Base-by-base conservation (phyloP, 2,888 invertebrate species). In the Apamea crenata region DNA sequence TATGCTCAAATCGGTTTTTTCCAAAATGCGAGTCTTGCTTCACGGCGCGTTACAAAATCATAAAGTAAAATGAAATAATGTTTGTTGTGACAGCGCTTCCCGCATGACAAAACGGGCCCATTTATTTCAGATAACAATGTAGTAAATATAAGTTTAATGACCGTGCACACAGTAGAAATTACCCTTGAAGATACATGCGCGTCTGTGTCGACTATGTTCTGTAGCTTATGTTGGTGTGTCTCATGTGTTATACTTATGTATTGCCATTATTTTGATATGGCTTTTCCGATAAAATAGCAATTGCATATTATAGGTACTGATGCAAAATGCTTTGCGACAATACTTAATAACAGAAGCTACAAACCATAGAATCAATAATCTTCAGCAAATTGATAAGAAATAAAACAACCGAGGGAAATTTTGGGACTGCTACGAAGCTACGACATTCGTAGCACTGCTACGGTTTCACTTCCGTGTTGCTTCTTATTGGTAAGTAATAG, bases 81-180 rank as follows among this genome's bases (percentile, higher is more conserved):
- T 95, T 95, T 96, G 96, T 96, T 96, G 95, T 96, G 96, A 96
- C 96, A 96, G 94, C 91, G 94, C 93, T 94, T 94, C 94, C 95
- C 95, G 95, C 95, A 95, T 96, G 94, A 96, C 96, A 95, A 94
- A 96, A 96, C 93, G 93, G 92, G 91, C 89, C 93, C 95, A 96
- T 96, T 96, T 95, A 95, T 95, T 95, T 93, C 92, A 91, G 88
- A 95, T 95, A 95, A 96, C 96, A 96, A 96, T 95, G 96, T 95
- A 92, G 94, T 94, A 94, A 95, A 95, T 94, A 95, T 94, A 92
- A 89, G 93, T 94, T 95, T 95, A 96, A 96, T 94, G 92, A 92
- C 94, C 96, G 94, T 95, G 92, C 93, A 94, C 93, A 92, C 90
- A 92, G 92, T 89, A 92, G 92, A 94, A 94, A 95, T 95, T 94